Conservation (phyloP, 1,140 invertebrate genomes). For the Reticulitermes speratus region DNA sequence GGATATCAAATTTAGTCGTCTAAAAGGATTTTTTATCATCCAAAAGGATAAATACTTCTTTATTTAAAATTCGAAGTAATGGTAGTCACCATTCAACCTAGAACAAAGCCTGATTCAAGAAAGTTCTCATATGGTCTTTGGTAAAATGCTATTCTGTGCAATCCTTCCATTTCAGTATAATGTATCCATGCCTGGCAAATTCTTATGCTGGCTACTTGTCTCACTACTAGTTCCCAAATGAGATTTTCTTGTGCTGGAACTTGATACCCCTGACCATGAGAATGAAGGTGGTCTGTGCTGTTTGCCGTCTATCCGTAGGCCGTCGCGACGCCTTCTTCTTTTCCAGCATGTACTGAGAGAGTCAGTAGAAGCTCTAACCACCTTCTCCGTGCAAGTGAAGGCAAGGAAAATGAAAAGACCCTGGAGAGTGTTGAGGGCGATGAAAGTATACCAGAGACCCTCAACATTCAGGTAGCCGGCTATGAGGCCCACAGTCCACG, state of each 20-base stretch:
- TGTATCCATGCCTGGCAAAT: neutral
- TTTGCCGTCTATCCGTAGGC: slow-evolving; percentile 3
- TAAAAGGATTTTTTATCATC: too few relatives aligned
- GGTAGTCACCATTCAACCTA: too few relatives aligned
- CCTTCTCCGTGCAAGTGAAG: slow-evolving; percentile 54
- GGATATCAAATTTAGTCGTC: too few relatives aligned
- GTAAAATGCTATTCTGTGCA: too few relatives aligned
- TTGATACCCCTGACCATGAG: slow-evolving; percentile 18
- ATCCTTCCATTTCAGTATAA: neutral
- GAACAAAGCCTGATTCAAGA: too few relatives aligned
- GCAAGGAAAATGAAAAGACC: slow-evolving; percentile 60
- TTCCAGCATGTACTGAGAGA: neutral
- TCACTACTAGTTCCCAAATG: slow-evolving; percentile 16
- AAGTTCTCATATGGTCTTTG: too few relatives aligned
- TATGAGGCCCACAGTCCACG: slow-evolving; percentile 55
- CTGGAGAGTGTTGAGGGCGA: slow-evolving; percentile 57
- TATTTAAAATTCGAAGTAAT: too few relatives aligned
- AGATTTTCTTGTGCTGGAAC: slow-evolving; percentile 24
- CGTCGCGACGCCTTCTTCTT: neutral
- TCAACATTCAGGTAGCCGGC: slow-evolving; percentile 50
- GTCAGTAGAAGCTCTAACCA: slow-evolving; percentile 38
- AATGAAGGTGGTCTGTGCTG: slow-evolving; percentile 17
- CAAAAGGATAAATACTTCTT: too few relatives aligned
- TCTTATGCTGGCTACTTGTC: neutral
- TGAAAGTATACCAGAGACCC: slow-evolving; percentile 53